Conservation (phyloP, 2,113 vertebrate genomes). For the Ceyx cyanopectus region DNA sequence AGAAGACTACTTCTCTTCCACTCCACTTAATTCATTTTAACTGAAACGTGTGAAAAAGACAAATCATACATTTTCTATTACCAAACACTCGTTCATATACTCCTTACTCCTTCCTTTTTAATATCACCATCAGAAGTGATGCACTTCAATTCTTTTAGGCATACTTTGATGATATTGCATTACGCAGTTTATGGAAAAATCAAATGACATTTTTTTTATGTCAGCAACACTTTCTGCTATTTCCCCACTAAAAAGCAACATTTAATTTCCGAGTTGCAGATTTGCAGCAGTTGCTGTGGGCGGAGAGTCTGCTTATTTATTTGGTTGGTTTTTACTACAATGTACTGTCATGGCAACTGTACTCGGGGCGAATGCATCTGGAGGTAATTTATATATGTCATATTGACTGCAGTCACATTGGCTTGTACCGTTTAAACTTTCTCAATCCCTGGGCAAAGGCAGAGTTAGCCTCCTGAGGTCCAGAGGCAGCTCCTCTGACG, state of each 20-base stretch:
- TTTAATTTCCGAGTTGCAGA: conserved; percentile 50
- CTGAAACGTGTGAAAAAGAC: conserved; percentile 4
- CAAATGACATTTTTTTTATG: conserved; percentile 30
- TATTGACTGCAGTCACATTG: neutral
- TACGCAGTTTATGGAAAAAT: conserved; percentile 31
- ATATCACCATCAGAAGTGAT: conserved; percentile 10
- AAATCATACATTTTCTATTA: neutral
- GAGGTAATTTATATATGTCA: conserved; percentile 19
- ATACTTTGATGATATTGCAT: conserved; percentile 22
- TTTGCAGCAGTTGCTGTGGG: conserved; percentile 59
- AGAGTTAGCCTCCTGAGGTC: neutral
- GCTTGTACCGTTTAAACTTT: conserved; percentile 16
- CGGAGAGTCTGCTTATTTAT: conserved; percentile 46
- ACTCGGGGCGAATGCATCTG: conserved; percentile 9
- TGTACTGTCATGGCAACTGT: conserved; percentile 62
- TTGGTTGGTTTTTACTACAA: conserved; percentile 48
- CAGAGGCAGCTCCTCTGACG: neutral
- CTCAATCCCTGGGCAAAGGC: neutral
- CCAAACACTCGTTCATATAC: conserved; percentile 2
- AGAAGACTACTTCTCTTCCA: neutral
- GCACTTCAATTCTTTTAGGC: conserved; percentile 23
- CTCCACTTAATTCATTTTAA: conserved; percentile 8
- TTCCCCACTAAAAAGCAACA: conserved; percentile 33
- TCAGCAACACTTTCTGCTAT: neutral
- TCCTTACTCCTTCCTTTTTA: conserved; percentile 1